Base-by-base conservation (phyloP, 2,888 invertebrate species). In the Caenorhabditis sp. region DNA sequence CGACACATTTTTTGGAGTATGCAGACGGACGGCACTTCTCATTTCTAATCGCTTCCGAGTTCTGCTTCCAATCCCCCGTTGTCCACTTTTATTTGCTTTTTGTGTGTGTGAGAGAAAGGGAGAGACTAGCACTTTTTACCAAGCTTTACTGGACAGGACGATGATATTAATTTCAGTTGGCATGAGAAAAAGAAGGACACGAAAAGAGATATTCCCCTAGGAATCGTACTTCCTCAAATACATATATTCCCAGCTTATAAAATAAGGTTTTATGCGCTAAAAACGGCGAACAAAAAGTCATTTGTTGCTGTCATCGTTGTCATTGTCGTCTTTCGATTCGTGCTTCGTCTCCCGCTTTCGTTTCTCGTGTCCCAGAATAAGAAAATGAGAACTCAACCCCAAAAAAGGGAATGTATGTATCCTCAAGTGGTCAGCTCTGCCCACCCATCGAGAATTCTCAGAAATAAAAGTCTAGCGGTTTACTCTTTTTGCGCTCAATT, bases 101-200 rank as follows among this genome's bases (percentile, higher is more conserved):
- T 59, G 52, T 53, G 22, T 35, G 41, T 53, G 43, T 35, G 68
- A 46, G 35, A 41, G 20, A n/a, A n/a, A 39, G 30, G 48, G 56
- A 56, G 56, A 35, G 50, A 39, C 56, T 32, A 39, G 27, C 48
- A 52, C 68, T 35, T 68, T 68, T 59, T 59, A 59, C 52, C 59
- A 59, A 50, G 52, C 58, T 43, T 68, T 32, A 35, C 32, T 32
- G 17, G 22, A 4, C 4, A 52, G 62, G 46, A 56, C 45, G 55
- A 68, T 68, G 68, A 68, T 68, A 68, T 68, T 68, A 68, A 68
- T 68, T 68, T 68, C 68, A 68, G 68, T 59, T 59, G 66, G 55
- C 56, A 66, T 55, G 48, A 27, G 35, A 46, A 41, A 24, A 30
- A 52, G n/a, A 26, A 17, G 13, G 27, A 20, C 13, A n/a, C 6